These are phyloP conservation scores for Phalacrocorax aristotelis DNA, from an alignment of 2,113 vertebrate species.

Conservation along the genomic window DNA sequence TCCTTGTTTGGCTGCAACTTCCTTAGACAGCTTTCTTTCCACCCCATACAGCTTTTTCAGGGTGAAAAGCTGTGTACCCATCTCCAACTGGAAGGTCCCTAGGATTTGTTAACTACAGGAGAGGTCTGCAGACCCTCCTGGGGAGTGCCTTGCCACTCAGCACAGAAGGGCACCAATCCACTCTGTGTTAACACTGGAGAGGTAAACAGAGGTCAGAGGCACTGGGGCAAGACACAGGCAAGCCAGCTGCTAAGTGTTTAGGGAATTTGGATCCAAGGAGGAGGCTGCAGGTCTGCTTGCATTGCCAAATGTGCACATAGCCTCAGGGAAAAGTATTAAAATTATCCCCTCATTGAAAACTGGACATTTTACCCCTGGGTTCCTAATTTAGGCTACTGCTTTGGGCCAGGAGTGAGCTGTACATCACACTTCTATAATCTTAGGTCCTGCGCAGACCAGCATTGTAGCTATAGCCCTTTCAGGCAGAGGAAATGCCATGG, in stretches of 20 bases:
- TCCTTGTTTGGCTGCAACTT: background rate
- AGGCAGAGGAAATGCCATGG: background rate
- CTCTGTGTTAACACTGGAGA: background rate
- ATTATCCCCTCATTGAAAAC: background rate
- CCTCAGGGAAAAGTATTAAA: background rate
- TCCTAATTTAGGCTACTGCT: background rate
- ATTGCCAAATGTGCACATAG: background rate
- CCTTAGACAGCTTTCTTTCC: background rate
- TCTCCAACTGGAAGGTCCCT: background rate
- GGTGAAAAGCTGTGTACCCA: background rate
- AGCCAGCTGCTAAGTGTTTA: background rate
- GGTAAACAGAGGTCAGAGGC: background rate
- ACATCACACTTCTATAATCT: background rate
- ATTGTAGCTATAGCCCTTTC: background rate
- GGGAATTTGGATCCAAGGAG: background rate
- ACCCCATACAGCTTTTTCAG: fast-evolving
- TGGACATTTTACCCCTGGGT: background rate
- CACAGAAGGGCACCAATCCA: background rate
- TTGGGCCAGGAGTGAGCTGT: background rate
- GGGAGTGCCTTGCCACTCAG: background rate
- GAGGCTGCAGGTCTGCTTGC: background rate
- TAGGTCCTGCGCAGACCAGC: background rate
- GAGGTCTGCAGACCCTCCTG: background rate
- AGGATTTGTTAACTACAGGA: background rate
- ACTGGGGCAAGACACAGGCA: background rate